Evolutionary conservation across 2,113 vertebrate species (phyloP).

Genomic region (Tragelaphus scriptus): DNA sequence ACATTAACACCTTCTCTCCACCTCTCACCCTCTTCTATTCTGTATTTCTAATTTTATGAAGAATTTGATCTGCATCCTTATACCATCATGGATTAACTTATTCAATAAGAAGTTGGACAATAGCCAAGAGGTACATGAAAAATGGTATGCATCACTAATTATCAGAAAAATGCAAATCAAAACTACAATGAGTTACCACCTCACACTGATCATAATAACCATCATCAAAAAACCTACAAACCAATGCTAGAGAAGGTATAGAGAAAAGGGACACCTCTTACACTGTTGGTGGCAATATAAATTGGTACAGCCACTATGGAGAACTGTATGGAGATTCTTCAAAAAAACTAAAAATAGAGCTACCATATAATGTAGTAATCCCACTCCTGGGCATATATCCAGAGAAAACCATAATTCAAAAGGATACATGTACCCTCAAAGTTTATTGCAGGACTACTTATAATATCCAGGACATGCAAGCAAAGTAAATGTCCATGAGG

Average conservation of each 20-base stretch:
- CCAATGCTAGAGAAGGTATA: neutral
- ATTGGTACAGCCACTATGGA: neutral
- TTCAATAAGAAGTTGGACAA: neutral
- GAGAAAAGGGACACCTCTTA: neutral
- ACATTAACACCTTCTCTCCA: neutral
- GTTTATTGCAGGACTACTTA: neutral
- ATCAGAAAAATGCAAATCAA: neutral
- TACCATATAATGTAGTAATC: neutral
- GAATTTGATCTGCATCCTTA: neutral
- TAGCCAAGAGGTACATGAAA: neutral
- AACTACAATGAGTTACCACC: neutral
- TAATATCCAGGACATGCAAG: neutral
- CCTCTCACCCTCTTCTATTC: neutral
- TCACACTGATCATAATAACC: neutral
- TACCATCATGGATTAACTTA: neutral
- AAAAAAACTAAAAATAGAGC: neutral
- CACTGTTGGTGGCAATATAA: neutral
- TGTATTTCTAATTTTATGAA: neutral
- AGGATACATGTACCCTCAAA: neutral
- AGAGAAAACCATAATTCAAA: neutral
- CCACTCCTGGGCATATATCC: neutral
- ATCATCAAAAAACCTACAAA: neutral
- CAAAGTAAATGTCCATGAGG: neutral
- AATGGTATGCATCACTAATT: neutral
- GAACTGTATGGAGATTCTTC: neutral